Conservation (phyloP, 2,888 invertebrate species). For the Cacoxenus indagator region DNA sequence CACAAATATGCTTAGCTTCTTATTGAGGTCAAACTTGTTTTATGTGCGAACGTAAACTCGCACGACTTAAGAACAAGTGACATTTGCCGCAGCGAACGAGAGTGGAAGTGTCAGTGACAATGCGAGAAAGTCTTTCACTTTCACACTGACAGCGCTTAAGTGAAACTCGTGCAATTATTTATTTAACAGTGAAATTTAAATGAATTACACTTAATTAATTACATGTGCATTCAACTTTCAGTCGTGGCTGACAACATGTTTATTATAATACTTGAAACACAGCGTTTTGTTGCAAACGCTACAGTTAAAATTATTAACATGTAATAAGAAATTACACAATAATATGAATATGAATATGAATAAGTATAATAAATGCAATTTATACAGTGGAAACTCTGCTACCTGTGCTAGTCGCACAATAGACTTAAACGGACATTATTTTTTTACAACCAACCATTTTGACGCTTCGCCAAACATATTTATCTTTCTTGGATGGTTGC, state of each 20-base stretch:
- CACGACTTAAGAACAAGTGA: background rate
- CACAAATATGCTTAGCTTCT: background rate
- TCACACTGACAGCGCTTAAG: background rate
- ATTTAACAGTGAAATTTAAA: slow-evolving; percentile 8
- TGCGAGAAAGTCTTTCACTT: background rate
- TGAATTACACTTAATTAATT: slow-evolving; percentile 27
- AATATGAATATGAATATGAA: too few relatives aligned
- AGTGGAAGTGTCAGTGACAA: background rate
- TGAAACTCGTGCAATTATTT: slow-evolving; percentile 4
- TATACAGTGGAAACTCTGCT: too few relatives aligned
- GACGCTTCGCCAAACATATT: too few relatives aligned
- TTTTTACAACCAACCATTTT: too few relatives aligned
- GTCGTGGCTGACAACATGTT: slow-evolving; percentile 24
- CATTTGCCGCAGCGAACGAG: background rate
- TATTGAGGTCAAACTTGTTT: background rate
- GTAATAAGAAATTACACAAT: too few relatives aligned
- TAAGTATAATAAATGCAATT: too few relatives aligned
- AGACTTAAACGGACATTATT: too few relatives aligned
- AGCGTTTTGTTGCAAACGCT: too few relatives aligned
- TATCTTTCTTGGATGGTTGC: too few relatives aligned
- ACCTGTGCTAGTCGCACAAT: too few relatives aligned
- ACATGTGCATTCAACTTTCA: slow-evolving; percentile 4
- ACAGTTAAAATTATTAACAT: too few relatives aligned
- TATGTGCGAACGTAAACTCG: background rate
- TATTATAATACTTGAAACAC: too few relatives aligned